These are phyloP conservation scores for Xanthia icteritia DNA, from an alignment of 2,888 invertebrate species.

Conservation along the genomic window DNA sequence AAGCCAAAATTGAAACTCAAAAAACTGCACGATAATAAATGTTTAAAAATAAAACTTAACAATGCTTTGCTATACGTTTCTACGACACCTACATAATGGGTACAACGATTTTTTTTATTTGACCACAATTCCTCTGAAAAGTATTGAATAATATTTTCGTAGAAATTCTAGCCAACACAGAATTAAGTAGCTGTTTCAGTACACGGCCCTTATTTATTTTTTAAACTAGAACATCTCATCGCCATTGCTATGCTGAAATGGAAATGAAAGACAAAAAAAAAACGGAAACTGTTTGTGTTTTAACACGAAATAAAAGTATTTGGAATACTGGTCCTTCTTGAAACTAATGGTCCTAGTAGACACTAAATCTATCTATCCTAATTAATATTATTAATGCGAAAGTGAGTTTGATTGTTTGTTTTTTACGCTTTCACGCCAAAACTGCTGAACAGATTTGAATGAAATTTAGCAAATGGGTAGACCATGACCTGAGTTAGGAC, in stretches of 20 bases:
- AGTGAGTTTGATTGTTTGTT: too few relatives aligned
- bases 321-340: conserved; percentile 1
- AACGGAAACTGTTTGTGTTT: conserved; percentile 7
- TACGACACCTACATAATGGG: too few relatives aligned
- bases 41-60: neutral
- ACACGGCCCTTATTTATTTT: conserved; percentile 43
- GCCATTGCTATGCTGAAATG: conserved; percentile 21
- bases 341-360: neutral
- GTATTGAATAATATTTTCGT: conserved; percentile 31
- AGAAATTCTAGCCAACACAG: conserved; percentile 15
- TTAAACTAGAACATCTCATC: conserved; percentile 28
- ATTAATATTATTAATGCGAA: too few relatives aligned
- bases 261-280: conserved; percentile 30
- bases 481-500: too few relatives aligned
- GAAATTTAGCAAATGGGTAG: too few relatives aligned
- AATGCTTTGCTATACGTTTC: neutral
- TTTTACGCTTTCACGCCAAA: too few relatives aligned
- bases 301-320: neutral
- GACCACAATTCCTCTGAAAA: conserved; percentile 21
- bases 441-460: too few relatives aligned
- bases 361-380: too few relatives aligned
- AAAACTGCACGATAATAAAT: neutral
- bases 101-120: neutral
- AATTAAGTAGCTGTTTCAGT: conserved; percentile 30
- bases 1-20: neutral